phyloP scores from a whole-genome alignment of 1,140 invertebrate species.

The Tetramorium alpestre region DNA sequence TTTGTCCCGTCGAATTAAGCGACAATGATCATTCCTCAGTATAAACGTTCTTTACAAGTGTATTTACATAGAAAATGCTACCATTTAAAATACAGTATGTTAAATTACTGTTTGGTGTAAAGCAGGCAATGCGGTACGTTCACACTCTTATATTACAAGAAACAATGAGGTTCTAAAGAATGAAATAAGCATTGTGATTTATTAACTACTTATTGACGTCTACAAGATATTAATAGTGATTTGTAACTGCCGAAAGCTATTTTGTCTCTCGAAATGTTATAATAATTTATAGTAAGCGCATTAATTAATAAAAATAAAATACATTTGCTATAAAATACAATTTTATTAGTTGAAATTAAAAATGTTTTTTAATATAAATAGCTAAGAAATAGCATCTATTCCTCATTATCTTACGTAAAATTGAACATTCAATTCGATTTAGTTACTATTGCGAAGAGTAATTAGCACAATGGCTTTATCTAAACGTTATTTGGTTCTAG shows the following conservation, averaged over 20 bases:
- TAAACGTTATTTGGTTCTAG: too few relatives aligned
- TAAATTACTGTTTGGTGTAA: neutral
- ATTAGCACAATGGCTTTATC: too few relatives aligned
- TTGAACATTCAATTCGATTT: too few relatives aligned
- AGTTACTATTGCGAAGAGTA: too few relatives aligned
- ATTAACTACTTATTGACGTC: neutral
- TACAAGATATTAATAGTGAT: neutral
- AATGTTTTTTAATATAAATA: too few relatives aligned
- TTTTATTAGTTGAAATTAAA: too few relatives aligned
- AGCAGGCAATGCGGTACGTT: neutral
- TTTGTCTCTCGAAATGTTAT: neutral
- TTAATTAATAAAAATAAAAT: too few relatives aligned
- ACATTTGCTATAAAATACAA: too few relatives aligned
- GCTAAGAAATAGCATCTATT: too few relatives aligned
- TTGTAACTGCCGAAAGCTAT: conserved; percentile 31
- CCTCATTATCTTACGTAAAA: too few relatives aligned
- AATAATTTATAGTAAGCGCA: neutral
- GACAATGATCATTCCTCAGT: neutral
- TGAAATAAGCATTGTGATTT: neutral
- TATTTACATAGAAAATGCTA: conserved; percentile 52
- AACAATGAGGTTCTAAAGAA: conserved; percentile 23
- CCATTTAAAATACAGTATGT: conserved; percentile 1
- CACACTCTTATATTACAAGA: neutral
- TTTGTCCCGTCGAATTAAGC: conserved; percentile 45
- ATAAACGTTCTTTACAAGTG: neutral